Base-by-base conservation (phyloP, 1,140 invertebrate species). In the Armadillidium nasatum region DNA sequence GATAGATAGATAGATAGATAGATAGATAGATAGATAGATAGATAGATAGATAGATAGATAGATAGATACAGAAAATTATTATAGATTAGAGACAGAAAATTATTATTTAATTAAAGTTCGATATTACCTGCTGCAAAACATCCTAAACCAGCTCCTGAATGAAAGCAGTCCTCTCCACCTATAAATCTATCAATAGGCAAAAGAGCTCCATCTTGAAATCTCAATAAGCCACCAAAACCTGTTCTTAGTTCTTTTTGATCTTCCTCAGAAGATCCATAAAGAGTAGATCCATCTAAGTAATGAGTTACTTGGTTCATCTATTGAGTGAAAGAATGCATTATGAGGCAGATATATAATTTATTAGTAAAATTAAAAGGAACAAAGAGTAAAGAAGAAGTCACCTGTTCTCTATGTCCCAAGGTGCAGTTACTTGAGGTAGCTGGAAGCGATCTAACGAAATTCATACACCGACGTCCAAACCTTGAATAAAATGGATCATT, bases 381-480 rank as follows among this genome's bases (percentile, higher is more conserved):
- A 19, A 0, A 9, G 7, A 13, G 7, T 3, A 15, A 0, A 67
- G 13, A 0, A 0, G 0, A 15, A 15, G 33, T 50, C 21, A 97
- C 84, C 83, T 98, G 96, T 84, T 97, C 90, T 10, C 95, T 86
- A 11, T 91, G 91, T 21, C 89, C 90, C 88, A 79, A 83, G 84
- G 80, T 87, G 86, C 83, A 15, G 87, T 88, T 2, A 72, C 93
- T 95, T n/a, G 91, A 92, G 7, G 93, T 93, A 1, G 93, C 92
- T 0, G 94, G 91, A 3, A 93, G 92, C 0, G 92, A 93, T 67
- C 93, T 85, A 0, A 94, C 90, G 82, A 95, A 93, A 80, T 94
- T 91, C 89, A 94, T 92, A 83, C 93, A 95, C 0, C 87, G 89
- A 0, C 90, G 84, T 75, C 89, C 90, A 73, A 88, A 89, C 4